Evolutionary conservation across 2,888 invertebrate species (phyloP), one percentile per base, ranked within the genome.

Genomic region (Tenthredo livida): DNA sequence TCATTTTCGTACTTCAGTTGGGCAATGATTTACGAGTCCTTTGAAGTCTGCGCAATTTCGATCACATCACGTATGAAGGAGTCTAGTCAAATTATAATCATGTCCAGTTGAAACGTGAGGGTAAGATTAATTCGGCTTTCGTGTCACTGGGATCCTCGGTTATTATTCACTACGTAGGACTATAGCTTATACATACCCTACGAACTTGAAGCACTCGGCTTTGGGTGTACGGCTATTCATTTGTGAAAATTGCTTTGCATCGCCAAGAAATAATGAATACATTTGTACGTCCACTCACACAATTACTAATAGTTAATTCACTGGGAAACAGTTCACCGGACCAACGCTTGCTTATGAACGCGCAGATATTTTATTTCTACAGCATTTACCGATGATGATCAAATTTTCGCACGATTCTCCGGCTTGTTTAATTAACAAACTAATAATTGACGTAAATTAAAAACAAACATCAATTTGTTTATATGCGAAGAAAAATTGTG

Each of bases 71-170:
- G 47, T 75, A 75, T 75, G 75, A 29, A 6, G 47, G 75, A 47
- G 25, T 43, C 43, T 75, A 47, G 15, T 75, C 75, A 50, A 78
- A 78, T 29, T 78, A 78, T 54, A 58, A 50, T 78, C 54, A 58
- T 25, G 78, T 37, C 78, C 54, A 54, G 78, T 54, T 7, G 29
- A 58, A 58, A 78, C 78, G 50, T 54, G 78, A 58, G 29, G 54
- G 54, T 10, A 33, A 50, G 29, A 78, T 78, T 75, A 25, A 75
- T 78, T 58, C 54, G n/a, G 33, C 2, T 58, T 47, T 58, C 78
- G 17, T 37, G 58, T 33, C 78, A n/a, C 58, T 37, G n/a, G 37
- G 54, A 9, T 58, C 50, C n/a, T n/a, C 21, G 37, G 25, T 58
- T 54, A 78, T 78, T 58, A 78, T 78, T 54, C 54, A 78, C 33